Evolutionary conservation across 1,140 invertebrate species (phyloP), one percentile per base, ranked within the genome.

Genomic region (Onthophagus taurus): DNA sequence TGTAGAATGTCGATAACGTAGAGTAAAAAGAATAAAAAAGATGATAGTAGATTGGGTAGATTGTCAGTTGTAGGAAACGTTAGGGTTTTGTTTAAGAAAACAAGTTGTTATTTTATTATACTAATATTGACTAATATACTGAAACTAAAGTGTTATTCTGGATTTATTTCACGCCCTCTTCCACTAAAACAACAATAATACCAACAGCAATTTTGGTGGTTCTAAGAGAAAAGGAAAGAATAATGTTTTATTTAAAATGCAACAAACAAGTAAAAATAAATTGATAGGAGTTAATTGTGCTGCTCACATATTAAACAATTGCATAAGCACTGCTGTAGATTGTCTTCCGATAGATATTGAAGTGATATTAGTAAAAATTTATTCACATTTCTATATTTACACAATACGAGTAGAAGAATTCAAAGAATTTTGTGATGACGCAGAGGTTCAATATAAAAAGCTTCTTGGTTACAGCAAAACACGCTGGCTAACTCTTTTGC

Each of bases 321-420:
- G 31, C 47, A 50, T 58, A 41, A 52, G 51, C 52, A 38, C 54
- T 43, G 56, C 52, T 45, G 49, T 52, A 47, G 56, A 58, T 46
- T n/a, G 48, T n/a, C 50, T 56, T 30, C 51, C 54, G 13, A 3
- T 58, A 33, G 55, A 55, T 45, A 53, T 47, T 21, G 54, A 55
- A 55, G 36, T 16, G 44, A 49, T 35, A 45, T 57, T 39, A 55
- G 55, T 57, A 39, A 55, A 53, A 34, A 51, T 55, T 42, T 59
- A 55, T 58, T 46, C 31, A 42, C 47, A 37, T 50, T 50, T 50
- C 29, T 50, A 47, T 38, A 52, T 45, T 31, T 49, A 52, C 35
- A 51, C 21, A 0, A 21, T 47, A 39, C 31, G 45, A 48, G 49
- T 48, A 14, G 48, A 44, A 42, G 31, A 2, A 34, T 13, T 44